Evolutionary conservation across 2,888 invertebrate species (phyloP).

Genomic region (Limulus polyphemus): DNA sequence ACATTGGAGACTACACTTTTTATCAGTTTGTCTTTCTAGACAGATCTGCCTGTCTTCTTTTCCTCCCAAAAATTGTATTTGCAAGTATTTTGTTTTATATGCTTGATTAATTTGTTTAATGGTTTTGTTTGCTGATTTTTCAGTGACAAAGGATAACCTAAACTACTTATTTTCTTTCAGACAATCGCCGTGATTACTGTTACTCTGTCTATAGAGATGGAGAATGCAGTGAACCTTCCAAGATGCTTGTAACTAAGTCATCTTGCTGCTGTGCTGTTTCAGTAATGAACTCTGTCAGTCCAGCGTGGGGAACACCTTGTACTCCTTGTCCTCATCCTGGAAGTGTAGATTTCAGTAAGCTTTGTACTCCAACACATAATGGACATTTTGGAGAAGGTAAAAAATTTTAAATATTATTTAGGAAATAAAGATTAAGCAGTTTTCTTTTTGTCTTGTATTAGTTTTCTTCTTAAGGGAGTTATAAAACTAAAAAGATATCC

Average conservation of each 20-base stretch:
- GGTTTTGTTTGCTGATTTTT: not conserved
- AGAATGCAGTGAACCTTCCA: constrained; percentile 60
- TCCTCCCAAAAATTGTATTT: not conserved
- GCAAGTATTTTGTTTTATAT: not conserved
- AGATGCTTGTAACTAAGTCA: constrained; percentile 64
- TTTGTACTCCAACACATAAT: constrained; percentile 63
- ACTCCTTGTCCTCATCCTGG: constrained; percentile 59
- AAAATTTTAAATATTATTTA: not conserved
- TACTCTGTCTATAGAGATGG: constrained; percentile 64
- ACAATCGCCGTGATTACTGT: constrained; percentile 67
- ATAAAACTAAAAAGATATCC: no score
- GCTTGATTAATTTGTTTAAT: not conserved
- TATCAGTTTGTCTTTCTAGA: not conserved
- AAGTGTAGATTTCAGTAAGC: constrained; percentile 51
- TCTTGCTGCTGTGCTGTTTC: constrained; percentile 67
- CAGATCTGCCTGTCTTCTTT: not conserved
- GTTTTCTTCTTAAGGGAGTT: no score
- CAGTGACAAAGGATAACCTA: no score
- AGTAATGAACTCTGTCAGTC: constrained; percentile 43
- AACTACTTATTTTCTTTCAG: constrained; percentile 39
- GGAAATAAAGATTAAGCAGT: no score
- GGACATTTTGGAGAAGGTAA: constrained; percentile 63
- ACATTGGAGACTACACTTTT: not conserved
- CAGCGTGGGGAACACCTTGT: constrained; percentile 68
- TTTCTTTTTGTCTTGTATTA: no score